phyloP scores from a whole-genome alignment of 2,888 invertebrate genomes.

The Rhogogaster chlorosoma region DNA sequence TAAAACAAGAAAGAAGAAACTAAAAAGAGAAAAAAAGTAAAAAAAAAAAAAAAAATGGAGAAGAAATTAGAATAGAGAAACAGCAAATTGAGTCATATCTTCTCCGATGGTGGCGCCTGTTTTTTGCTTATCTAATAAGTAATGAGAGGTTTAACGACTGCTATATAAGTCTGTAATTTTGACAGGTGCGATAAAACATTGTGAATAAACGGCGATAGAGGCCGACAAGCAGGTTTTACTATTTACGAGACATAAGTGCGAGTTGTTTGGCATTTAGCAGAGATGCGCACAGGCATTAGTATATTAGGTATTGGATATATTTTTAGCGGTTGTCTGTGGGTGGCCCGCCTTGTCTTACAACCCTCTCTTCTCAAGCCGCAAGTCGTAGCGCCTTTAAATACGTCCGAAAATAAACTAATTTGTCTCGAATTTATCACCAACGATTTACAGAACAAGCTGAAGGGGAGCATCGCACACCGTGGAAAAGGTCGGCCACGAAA shows the following conservation, averaged over 20 bases:
- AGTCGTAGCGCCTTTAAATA: constrained; percentile 46
- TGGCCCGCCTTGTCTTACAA: constrained; percentile 43
- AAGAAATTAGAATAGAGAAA: not conserved
- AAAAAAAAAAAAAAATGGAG: not conserved
- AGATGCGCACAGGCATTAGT: constrained; percentile 3
- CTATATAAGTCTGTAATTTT: not conserved
- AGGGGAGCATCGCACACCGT: not conserved
- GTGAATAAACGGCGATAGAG: not conserved
- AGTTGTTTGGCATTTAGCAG: constrained; percentile 43
- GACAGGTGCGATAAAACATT: constrained; percentile 3
- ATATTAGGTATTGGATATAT: constrained; percentile 47
- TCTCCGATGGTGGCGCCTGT: not conserved
- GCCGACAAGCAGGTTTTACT: not conserved
- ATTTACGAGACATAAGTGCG: constrained; percentile 19
- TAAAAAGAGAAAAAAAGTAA: not conserved
- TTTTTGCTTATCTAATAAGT: not conserved
- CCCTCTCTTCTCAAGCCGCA: constrained; percentile 28
- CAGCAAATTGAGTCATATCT: not conserved
- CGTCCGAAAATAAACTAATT: constrained; percentile 68
- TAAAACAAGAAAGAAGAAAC: too few species aligned
- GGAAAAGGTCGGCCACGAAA: not conserved
- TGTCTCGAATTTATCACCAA: constrained; percentile 65
- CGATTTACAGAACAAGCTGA: constrained; percentile 19
- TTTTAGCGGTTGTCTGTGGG: constrained; percentile 45
- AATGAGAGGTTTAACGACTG: not conserved